phyloP scores from a whole-genome alignment of 2,888 invertebrate genomes.

The Clunio marinus region DNA sequence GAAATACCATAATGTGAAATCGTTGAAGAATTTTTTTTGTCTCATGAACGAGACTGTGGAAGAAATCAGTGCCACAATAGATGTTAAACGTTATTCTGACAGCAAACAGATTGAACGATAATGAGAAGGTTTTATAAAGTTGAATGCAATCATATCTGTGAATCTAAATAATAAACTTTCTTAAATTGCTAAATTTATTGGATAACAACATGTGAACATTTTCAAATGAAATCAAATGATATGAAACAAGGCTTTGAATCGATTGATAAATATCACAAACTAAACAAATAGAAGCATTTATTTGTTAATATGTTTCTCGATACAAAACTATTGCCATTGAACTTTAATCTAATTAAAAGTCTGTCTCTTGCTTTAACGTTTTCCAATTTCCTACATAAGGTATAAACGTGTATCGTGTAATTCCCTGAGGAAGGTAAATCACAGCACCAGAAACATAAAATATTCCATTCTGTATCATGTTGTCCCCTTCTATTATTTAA shows the following conservation, averaged over 20 bases:
- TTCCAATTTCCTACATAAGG: too few species aligned
- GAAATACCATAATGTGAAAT: too few species aligned
- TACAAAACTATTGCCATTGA: constrained; percentile 16
- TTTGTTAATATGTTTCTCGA: neutral
- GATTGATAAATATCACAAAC: too few species aligned
- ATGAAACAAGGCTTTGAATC: too few species aligned
- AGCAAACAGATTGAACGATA: constrained; percentile 26
- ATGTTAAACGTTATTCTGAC: constrained; percentile 24
- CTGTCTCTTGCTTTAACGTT: neutral
- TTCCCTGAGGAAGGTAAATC: constrained; percentile 36
- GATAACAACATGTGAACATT: too few species aligned
- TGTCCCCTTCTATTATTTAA: neutral
- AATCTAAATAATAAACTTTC: too few species aligned
- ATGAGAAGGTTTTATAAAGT: neutral
- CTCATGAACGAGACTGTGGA: neutral
- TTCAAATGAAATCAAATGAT: too few species aligned
- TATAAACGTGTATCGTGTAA: neutral
- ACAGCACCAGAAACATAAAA: constrained; percentile 7
- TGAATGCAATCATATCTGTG: too few species aligned
- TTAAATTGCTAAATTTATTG: too few species aligned
- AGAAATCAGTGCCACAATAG: neutral
- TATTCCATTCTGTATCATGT: neutral
- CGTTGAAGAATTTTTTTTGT: constrained; percentile 30
- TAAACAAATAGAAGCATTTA: neutral
- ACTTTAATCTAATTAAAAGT: constrained; percentile 39